Percentiles rank a stretch among this genome's conserved stretches.
These are phyloP conservation scores for Macquaria australasica DNA, from an alignment of 2,113 vertebrate species.

Conservation along the genomic window DNA sequence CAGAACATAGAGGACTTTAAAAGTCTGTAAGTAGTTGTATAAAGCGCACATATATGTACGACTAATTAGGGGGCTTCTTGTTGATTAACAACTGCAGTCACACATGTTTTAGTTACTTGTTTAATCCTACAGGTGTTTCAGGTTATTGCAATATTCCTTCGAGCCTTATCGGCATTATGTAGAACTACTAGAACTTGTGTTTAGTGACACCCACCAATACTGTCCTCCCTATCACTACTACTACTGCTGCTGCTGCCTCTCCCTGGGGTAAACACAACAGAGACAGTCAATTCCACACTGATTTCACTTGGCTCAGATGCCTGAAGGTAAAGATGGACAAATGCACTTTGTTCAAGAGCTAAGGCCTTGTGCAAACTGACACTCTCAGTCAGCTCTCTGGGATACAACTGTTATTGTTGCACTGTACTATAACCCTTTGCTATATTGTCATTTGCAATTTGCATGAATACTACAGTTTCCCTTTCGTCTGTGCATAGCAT, in stretches of 20 bases:
- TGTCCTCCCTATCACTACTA: conserved; percentile 15
- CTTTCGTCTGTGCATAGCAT: background rate
- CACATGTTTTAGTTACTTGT: background rate
- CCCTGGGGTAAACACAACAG: conserved; percentile 70
- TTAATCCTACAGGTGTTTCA: conserved; percentile 28
- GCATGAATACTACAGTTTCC: background rate
- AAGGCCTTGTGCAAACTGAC: conserved; percentile 2
- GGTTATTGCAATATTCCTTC: background rate
- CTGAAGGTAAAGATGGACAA: conserved; percentile 35
- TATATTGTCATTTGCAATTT: background rate
- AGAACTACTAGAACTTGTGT: conserved; percentile 3
- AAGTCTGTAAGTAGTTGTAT: background rate
- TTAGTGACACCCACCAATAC: conserved; percentile 29
- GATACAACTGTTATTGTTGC: background rate
- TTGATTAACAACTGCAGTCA: conserved; percentile 3
- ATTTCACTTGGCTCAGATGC: conserved; percentile 48
- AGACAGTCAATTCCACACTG: conserved; percentile 57
- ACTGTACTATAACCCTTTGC: background rate
- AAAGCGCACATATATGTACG: background rate
- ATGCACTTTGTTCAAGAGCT: conserved; percentile 16
- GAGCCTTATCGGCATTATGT: background rate
- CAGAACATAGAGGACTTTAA: background rate
- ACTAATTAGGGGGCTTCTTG: background rate
- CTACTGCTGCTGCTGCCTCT: conserved; percentile 28
- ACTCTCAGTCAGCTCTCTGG: background rate